phyloP scores from a whole-genome alignment of 2,113 vertebrate species.

The Salminus brasiliensis region DNA sequence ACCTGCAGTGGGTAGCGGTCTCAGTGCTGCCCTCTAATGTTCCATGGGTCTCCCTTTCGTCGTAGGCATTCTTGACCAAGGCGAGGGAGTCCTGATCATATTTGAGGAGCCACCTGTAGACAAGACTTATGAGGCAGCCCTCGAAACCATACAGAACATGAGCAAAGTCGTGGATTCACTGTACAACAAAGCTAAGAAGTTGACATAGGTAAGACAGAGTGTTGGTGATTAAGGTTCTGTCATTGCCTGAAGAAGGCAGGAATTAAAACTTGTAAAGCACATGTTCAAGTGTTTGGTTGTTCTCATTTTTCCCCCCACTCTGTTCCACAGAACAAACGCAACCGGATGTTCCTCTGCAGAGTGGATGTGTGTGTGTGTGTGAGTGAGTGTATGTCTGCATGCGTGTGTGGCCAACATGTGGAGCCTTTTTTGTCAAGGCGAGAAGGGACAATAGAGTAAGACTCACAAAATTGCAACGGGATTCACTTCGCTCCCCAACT shows the following conservation, averaged over 20 bases:
- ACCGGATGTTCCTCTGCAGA: constrained; percentile 82
- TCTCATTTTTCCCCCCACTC: constrained; percentile 5
- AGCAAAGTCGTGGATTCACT: constrained; percentile 99
- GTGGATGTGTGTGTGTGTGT: constrained; percentile 91
- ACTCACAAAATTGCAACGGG: constrained; percentile 86
- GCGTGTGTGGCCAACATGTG: constrained; percentile 91
- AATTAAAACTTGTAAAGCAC: too few species aligned
- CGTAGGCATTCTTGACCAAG: constrained; percentile 96
- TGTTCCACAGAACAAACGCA: constrained; percentile 79
- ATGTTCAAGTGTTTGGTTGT: too few species aligned
- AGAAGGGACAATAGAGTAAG: constrained; percentile 65
- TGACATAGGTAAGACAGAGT: constrained; percentile 91
- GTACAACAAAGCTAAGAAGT: constrained; percentile 99
- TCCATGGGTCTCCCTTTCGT: background rate
- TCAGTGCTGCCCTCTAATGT: background rate
- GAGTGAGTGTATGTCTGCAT: constrained; percentile 76
- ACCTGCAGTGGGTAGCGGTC: background rate
- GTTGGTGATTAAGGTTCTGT: background rate
- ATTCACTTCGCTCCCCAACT: constrained; percentile 78
- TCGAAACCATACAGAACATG: constrained; percentile 99
- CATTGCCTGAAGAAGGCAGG: background rate
- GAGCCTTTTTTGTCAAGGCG: constrained; percentile 84
- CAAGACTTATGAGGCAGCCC: constrained; percentile 97
- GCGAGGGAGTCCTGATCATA: constrained; percentile 97
- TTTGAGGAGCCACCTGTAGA: constrained; percentile 98